Base-by-base conservation (phyloP, 1,140 invertebrate species). In the Eupeodes corollae region DNA sequence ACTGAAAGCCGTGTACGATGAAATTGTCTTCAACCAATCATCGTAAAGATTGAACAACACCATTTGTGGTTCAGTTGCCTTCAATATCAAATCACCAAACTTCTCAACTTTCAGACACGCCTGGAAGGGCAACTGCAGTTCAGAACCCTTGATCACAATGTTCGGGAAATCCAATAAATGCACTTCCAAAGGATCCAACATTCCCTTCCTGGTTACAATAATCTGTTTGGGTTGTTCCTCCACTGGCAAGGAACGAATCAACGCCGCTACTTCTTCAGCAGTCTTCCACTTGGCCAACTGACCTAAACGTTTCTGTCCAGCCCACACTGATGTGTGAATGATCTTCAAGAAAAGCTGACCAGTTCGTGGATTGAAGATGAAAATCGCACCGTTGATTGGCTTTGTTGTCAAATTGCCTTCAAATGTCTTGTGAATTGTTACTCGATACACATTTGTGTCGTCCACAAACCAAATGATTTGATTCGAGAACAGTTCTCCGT, bases 401-500 rank as follows among this genome's bases (percentile, higher is more conserved):
- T 99, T 99, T 1, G 97, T 99, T 0, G 97, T 99, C 57, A 99
- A 78, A 69, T 99, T 99, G 33, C 97, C 97, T 71, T 99, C 97
- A 73, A 99, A 99, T 1, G 97, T 99, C 73, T 99, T 99, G 74
- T 99, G 97, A 61, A 99, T 99, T 1, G 97, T 99, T 6, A 99
- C 97, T 57, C 97, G 79, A 70, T 99, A 99, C 18, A 99, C 96
- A 70, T 99, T 98, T 0, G 95, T 98, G 62, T 98, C 95, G 67
- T 99, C 95, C 1, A 99, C 94, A 71, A 98, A 99, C 96, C 96
- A 99, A 70, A 99, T 99, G 55, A 99, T 99, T 70, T 99, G 97
- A 74, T 99, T 99, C 1, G 91, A 96, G 73, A 99, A 99, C 2
- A 99, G 74, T 69, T 99, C 97, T 52, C 96, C 95, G 58, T 99